Evolutionary conservation across 1,140 invertebrate genomes (phyloP).

Genomic region (Antheraea pernyi): DNA sequence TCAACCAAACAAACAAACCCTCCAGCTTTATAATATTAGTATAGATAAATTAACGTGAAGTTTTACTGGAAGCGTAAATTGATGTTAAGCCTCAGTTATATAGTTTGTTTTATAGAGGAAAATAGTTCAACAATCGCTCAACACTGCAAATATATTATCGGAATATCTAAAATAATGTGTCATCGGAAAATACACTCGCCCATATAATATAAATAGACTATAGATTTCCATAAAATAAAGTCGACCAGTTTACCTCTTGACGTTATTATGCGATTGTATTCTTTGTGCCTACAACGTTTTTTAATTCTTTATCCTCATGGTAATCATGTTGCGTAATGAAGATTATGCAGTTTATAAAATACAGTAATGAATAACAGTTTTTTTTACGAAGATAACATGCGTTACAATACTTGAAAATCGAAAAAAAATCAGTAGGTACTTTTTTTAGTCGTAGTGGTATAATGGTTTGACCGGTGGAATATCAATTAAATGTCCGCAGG

Average conservation of each 20-base stretch:
- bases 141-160: background rate
- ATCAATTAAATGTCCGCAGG: too few relatives aligned
- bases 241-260: background rate
- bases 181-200: background rate
- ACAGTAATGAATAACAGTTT: background rate
- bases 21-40: too few relatives aligned
- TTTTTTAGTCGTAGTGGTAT: too few relatives aligned
- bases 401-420: too few relatives aligned
- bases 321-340: background rate
- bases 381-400: background rate
- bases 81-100: too few relatives aligned
- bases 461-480: too few relatives aligned
- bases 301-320: background rate
- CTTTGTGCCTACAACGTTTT: background rate
- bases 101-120: too few relatives aligned
- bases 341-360: background rate
- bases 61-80: background rate
- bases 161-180: background rate
- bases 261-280: background rate
- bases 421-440: too few relatives aligned
- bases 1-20: too few relatives aligned
- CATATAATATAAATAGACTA: background rate
- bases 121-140: background rate
- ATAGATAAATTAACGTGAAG: too few relatives aligned
- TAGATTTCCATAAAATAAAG: background rate